Percentiles rank a stretch among this genome's conserved stretches.
phyloP scores from a whole-genome alignment of 2,888 invertebrate species.

The Andrena bucephala region DNA sequence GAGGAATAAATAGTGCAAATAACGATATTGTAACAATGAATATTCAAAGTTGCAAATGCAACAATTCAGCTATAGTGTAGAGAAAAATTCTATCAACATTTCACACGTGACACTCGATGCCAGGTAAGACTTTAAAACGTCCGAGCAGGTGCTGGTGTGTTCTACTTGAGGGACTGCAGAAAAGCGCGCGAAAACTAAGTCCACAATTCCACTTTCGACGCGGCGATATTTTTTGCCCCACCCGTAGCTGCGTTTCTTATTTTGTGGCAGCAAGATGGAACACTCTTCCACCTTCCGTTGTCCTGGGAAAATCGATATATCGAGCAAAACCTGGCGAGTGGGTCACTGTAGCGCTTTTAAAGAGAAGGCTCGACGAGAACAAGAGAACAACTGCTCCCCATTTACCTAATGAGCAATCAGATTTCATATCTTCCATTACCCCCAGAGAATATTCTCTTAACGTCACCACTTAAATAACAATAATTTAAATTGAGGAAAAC shows the following conservation, averaged over 20 bases:
- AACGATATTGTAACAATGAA: not conserved
- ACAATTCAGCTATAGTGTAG: not conserved
- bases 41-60: not conserved
- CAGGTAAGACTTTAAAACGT: not conserved
- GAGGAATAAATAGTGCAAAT: too few relatives aligned
- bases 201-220: not conserved
- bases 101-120: not conserved
- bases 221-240: not conserved
- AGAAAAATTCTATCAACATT: not conserved
- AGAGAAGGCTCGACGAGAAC: slow-evolving; percentile 17
- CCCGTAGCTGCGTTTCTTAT: slow-evolving; percentile 21
- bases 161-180: not conserved
- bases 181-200: not conserved
- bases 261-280: slow-evolving; percentile 47
- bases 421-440: slow-evolving; percentile 2
- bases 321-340: slow-evolving; percentile 73
- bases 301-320: slow-evolving; percentile 79
- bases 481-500: not conserved
- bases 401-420: slow-evolving; percentile 50
- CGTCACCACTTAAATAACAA: not conserved
- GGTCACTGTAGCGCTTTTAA: slow-evolving; percentile 68
- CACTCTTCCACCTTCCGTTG: slow-evolving; percentile 62
- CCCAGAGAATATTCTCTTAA: not conserved
- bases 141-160: not conserved
- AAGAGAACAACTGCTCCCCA: slow-evolving; percentile 1